Evolutionary conservation across 2,113 vertebrate genomes (phyloP).

Genomic region (Pagrus major): DNA sequence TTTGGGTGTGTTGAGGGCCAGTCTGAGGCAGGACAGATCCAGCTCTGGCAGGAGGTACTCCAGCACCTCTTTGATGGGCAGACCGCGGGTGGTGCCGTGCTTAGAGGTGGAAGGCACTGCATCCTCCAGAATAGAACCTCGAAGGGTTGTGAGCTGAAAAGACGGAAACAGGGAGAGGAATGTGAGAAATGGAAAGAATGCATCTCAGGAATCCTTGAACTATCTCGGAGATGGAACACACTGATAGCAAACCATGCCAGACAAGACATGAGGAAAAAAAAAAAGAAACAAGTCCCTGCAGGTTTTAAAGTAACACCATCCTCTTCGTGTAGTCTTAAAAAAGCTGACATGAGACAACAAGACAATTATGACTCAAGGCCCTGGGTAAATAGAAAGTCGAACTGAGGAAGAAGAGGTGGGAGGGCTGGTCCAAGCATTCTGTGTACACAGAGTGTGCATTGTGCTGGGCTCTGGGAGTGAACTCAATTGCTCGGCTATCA

Average conservation of each 20-base stretch:
- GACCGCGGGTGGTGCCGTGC: slow-evolving; percentile 91
- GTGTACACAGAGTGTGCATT: slow-evolving; percentile 67
- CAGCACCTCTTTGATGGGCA: slow-evolving; percentile 94
- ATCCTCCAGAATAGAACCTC: slow-evolving; percentile 93
- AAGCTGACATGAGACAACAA: slow-evolving; percentile 34
- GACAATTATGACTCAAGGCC: slow-evolving; percentile 41
- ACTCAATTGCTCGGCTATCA: slow-evolving; percentile 71
- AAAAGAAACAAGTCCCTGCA: background rate
- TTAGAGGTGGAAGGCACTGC: slow-evolving; percentile 94
- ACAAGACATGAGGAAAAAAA: background rate
- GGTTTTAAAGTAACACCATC: slow-evolving; percentile 19
- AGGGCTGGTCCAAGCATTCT: slow-evolving; percentile 32
- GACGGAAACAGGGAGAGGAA: slow-evolving; percentile 32
- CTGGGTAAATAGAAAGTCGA: slow-evolving; percentile 28
- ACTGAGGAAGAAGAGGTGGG: slow-evolving; percentile 53
- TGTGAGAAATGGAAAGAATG: slow-evolving; percentile 38
- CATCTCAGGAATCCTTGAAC: slow-evolving; percentile 58
- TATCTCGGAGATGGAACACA: slow-evolving; percentile 42
- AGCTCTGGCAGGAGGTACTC: slow-evolving; percentile 94
- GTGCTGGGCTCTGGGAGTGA: slow-evolving; percentile 54
- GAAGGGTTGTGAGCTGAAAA: slow-evolving; percentile 90
- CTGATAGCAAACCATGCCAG: slow-evolving; percentile 41
- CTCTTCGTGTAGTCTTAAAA: slow-evolving; percentile 18
- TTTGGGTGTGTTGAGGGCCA: slow-evolving; percentile 96
- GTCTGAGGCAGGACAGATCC: slow-evolving; percentile 91